Conservation (phyloP, 2,797 vertebrate species). For the Erethizon dorsatum region DNA sequence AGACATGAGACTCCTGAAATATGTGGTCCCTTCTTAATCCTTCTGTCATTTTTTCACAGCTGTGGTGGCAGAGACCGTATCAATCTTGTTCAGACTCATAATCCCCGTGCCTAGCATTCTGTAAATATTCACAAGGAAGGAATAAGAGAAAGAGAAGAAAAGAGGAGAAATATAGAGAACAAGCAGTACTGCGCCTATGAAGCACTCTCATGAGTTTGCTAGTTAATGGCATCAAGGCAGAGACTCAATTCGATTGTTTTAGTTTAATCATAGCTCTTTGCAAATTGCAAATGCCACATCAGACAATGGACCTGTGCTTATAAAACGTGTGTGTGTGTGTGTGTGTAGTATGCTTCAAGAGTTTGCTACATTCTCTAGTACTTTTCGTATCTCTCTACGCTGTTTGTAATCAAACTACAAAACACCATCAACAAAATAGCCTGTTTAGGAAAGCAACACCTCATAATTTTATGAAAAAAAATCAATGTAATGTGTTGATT, state of each 20-base stretch:
- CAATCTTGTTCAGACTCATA: slow-evolving; percentile 38
- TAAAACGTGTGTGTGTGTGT: neutral
- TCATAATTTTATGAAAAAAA: slow-evolving; percentile 52
- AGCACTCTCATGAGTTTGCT: neutral
- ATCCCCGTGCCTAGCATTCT: neutral
- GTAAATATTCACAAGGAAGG: slow-evolving; percentile 65
- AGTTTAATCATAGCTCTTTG: neutral
- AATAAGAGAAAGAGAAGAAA: neutral
- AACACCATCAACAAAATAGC: slow-evolving; percentile 43
- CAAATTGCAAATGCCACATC: neutral
- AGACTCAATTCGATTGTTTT: neutral
- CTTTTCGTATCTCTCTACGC: neutral
- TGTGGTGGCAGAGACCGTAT: slow-evolving; percentile 8
- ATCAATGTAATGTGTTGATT: slow-evolving; percentile 3
- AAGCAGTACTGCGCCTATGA: neutral
- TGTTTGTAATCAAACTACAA: neutral
- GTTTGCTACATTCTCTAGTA: neutral
- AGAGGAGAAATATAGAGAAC: neutral
- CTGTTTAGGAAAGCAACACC: slow-evolving; percentile 15
- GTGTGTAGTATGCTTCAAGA: neutral
- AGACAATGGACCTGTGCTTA: neutral
- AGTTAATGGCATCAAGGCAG: neutral
- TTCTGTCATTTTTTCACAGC: slow-evolving; percentile 47
- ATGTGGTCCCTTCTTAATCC: slow-evolving; percentile 51
- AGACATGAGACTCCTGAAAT: slow-evolving; percentile 41